Evolutionary conservation across 2,888 invertebrate genomes (phyloP).

Genomic region (Malachius bipustulatus): DNA sequence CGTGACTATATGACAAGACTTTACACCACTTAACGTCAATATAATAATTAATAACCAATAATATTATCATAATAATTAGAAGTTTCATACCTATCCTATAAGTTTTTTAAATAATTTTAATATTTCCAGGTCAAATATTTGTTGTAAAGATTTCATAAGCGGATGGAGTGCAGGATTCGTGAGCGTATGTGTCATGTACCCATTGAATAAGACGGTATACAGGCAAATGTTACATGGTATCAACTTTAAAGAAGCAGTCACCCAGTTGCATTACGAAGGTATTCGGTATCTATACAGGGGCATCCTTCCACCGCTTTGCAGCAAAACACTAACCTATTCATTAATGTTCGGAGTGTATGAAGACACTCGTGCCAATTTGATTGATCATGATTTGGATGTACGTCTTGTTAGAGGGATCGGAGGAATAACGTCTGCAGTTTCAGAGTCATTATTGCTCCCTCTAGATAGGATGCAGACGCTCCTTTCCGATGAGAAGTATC

Average conservation of each 20-base stretch:
- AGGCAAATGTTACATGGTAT: slow-evolving; percentile 88
- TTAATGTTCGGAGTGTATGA: slow-evolving; percentile 94
- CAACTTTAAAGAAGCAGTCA: slow-evolving; percentile 54
- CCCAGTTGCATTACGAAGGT: slow-evolving; percentile 73
- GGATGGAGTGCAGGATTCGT: slow-evolving; percentile 88
- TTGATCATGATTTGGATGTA: slow-evolving; percentile 41
- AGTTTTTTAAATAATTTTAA: too few species aligned
- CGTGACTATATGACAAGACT: too few species aligned
- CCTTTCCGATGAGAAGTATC: slow-evolving; percentile 70
- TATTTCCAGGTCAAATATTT: too few species aligned
- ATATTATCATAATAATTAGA: too few species aligned
- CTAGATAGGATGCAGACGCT: slow-evolving; percentile 90
- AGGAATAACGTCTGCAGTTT: slow-evolving; percentile 56
- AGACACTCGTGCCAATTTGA: slow-evolving; percentile 50
- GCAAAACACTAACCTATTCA: slow-evolving; percentile 79
- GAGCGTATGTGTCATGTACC: slow-evolving; percentile 82
- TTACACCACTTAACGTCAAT: too few species aligned
- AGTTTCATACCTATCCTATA: too few species aligned
- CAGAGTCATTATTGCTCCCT: slow-evolving; percentile 79
- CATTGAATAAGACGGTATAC: slow-evolving; percentile 89
- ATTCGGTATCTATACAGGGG: slow-evolving; percentile 72
- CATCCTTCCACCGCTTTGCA: slow-evolving; percentile 77
- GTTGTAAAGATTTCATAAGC: slow-evolving; percentile 77
- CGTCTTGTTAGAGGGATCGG: slow-evolving; percentile 51
- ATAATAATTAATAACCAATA: too few species aligned